Evolutionary conservation across 2,113 vertebrate species (phyloP).

Genomic region (Phyllostomus discolor): DNA sequence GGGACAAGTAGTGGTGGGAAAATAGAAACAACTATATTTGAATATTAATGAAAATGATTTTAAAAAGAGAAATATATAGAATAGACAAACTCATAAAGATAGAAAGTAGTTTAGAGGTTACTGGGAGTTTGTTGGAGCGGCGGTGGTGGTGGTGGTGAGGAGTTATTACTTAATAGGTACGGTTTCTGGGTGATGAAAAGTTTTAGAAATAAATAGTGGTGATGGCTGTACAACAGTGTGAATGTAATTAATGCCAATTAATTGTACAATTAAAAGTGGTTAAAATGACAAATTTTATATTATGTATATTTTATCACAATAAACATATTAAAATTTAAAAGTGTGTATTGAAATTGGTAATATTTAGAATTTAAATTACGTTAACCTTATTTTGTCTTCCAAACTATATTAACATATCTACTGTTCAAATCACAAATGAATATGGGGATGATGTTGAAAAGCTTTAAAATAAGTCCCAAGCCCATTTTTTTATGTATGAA

Average conservation of each 20-base stretch:
- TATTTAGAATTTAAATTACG: slow-evolving; percentile 22
- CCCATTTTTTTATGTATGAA: not conserved
- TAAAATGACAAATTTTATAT: not conserved
- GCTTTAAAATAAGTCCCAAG: not conserved
- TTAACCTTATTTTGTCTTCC: slow-evolving; percentile 26
- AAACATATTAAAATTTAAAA: not conserved
- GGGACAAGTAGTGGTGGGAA: too few species aligned
- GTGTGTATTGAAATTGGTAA: not conserved
- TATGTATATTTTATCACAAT: not conserved
- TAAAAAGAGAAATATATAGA: not conserved
- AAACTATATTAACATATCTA: not conserved
- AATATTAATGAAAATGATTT: too few species aligned
- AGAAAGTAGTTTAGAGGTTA: not conserved
- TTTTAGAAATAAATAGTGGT: not conserved
- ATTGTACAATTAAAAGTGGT: slow-evolving; percentile 5
- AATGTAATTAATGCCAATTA: not conserved
- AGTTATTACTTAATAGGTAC: not conserved
- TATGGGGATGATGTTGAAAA: slow-evolving; percentile 9
- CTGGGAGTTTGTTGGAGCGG: not conserved
- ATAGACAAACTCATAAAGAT: not conserved
- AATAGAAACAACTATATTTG: too few species aligned
- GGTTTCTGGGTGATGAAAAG: not conserved
- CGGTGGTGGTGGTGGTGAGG: not conserved
- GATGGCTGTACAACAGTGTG: not conserved
- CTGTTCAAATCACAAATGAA: slow-evolving; percentile 34